Conservation (phyloP, 23 tunicate genomes). For the Ciona savignyi region DNA sequence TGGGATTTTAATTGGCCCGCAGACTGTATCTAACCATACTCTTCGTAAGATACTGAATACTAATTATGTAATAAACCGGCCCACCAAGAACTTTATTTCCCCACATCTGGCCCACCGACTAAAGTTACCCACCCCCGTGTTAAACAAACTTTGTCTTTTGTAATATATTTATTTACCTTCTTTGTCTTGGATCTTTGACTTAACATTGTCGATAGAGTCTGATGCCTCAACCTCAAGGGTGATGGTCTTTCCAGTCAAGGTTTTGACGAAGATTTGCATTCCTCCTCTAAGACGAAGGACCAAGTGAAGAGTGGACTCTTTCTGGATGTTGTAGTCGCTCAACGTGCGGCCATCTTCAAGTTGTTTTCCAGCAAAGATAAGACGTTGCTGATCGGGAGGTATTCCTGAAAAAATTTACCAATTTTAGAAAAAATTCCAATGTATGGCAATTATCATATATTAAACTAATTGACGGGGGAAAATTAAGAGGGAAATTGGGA, state of each 20-base stretch:
- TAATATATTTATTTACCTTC: conserved; percentile 66
- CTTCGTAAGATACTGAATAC: too few relatives aligned
- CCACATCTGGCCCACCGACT: too few relatives aligned
- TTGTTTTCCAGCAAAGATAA: conserved; percentile 74
- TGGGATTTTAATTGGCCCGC: too few relatives aligned
- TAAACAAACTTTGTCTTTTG: too few relatives aligned
- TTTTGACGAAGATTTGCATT: conserved; percentile 90
- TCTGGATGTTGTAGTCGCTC: conserved; percentile 83
- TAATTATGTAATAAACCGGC: too few relatives aligned
- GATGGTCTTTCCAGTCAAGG: conserved; percentile 84
- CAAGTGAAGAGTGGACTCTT: conserved; percentile 68
- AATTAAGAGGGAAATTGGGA: too few relatives aligned
- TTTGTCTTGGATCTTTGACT: conserved; percentile 75
- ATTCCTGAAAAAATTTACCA: conserved; percentile 50
- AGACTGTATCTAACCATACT: too few relatives aligned
- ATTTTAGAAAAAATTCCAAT: too few relatives aligned
- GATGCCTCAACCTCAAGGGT: conserved; percentile 82
- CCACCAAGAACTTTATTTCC: too few relatives aligned
- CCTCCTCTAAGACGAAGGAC: conserved; percentile 65
- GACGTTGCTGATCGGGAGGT: conserved; percentile 76
- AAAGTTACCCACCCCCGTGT: too few relatives aligned
- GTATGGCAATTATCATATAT: background rate
- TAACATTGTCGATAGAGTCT: conserved; percentile 80
- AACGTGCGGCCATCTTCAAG: conserved; percentile 79
- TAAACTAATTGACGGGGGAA: too few relatives aligned